These are phyloP conservation scores for Strigops habroptila DNA, from an alignment of 2,113 vertebrate species.

Conservation along the genomic window DNA sequence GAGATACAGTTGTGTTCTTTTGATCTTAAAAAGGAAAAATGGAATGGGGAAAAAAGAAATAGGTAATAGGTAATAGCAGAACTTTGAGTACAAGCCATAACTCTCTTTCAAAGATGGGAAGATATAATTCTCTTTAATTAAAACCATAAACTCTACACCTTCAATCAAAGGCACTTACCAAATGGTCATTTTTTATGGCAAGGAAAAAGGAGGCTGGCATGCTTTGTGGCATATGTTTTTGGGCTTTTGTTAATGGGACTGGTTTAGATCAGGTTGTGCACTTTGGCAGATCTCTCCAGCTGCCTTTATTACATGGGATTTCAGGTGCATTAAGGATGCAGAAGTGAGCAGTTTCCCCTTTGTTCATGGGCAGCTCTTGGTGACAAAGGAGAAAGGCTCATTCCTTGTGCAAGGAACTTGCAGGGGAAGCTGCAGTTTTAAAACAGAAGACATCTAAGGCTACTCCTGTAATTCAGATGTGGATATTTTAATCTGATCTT, in stretches of 20 bases:
- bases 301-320: not conserved
- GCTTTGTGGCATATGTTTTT: not conserved
- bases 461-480: not conserved
- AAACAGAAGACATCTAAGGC: not conserved
- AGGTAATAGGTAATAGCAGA: fast-evolving
- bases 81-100: not conserved
- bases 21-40: not conserved
- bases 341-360: not conserved
- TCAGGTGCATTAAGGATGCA: not conserved
- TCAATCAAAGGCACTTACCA: not conserved
- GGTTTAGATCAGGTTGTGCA: not conserved
- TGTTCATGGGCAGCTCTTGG: not conserved
- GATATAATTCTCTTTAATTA: not conserved
- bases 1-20: not conserved
- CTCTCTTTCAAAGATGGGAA: not conserved
- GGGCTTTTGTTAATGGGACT: not conserved
- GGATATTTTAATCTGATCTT: not conserved
- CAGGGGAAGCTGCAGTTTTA: not conserved
- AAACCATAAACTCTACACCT: not conserved
- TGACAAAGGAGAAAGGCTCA: not conserved
- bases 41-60: not conserved
- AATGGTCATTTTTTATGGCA: not conserved
- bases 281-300: not conserved
- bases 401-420: not conserved
- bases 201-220: not conserved